phyloP scores from a whole-genome alignment of 2,888 invertebrate species.

The Diadegma fenestrale region DNA sequence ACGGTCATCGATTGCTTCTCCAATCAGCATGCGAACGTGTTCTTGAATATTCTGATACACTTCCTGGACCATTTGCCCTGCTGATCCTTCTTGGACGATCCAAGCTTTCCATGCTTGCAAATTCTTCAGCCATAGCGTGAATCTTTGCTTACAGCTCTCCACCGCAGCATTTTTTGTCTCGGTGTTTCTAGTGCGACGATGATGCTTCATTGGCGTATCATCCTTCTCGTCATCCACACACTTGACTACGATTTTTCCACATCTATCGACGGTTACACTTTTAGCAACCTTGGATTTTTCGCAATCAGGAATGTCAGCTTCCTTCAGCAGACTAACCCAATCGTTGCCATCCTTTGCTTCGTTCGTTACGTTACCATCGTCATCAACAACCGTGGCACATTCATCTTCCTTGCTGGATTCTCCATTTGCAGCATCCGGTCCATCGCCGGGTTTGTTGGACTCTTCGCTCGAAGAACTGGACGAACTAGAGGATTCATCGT shows the following conservation, averaged over 20 bases:
- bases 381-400: constrained; percentile 34
- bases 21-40: not conserved
- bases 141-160: not conserved
- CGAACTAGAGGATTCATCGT: not conserved
- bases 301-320: constrained; percentile 42
- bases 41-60: constrained; percentile 21
- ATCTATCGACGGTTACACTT: constrained; percentile 41
- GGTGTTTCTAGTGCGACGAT: constrained; percentile 22
- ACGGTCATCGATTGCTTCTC: not conserved
- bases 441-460: not conserved
- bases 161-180: not conserved
- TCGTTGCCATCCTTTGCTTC: constrained; percentile 13
- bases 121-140: not conserved
- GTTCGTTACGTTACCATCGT: constrained; percentile 32
- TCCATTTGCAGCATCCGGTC: not conserved
- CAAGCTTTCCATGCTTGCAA: not conserved
- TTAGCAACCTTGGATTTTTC: not conserved
- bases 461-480: constrained; percentile 52
- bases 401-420: constrained; percentile 2
- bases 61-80: not conserved
- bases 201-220: not conserved
- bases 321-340: constrained; percentile 32
- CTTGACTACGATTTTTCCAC: constrained; percentile 47
- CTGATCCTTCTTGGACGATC: constrained; percentile 2
- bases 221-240: constrained; percentile 25